phyloP scores from a whole-genome alignment of 2,113 vertebrate species.

The Psettodes erumei region DNA sequence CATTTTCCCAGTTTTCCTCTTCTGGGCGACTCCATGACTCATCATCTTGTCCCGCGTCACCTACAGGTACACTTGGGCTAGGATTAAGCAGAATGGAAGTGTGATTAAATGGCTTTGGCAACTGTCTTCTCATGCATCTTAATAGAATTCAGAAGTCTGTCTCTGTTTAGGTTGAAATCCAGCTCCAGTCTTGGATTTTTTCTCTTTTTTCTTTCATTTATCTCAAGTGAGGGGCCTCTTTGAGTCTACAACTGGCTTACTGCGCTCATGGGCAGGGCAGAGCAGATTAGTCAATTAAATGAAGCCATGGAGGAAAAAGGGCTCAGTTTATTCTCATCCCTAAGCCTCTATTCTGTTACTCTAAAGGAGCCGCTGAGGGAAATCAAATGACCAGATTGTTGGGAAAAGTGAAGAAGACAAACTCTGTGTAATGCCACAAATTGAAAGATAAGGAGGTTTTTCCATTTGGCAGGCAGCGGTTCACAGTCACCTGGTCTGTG shows the following conservation, averaged over 20 bases:
- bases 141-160: slow-evolving; percentile 74
- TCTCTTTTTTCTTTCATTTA: slow-evolving; percentile 53
- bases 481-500: background rate
- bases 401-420: slow-evolving; percentile 52
- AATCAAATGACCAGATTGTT: slow-evolving; percentile 65
- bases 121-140: slow-evolving; percentile 76
- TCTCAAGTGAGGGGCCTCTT: slow-evolving; percentile 66
- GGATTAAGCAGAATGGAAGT: slow-evolving; percentile 76
- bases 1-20: slow-evolving; percentile 16
- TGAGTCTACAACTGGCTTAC: slow-evolving; percentile 72
- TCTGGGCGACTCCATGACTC: slow-evolving; percentile 66
- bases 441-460: slow-evolving; percentile 34
- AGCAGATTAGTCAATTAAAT: slow-evolving; percentile 79
- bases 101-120: slow-evolving; percentile 78
- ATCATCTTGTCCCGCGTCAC: slow-evolving; percentile 65
- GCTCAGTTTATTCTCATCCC: slow-evolving; percentile 64
- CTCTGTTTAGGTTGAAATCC: slow-evolving; percentile 58
- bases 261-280: slow-evolving; percentile 67
- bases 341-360: slow-evolving; percentile 66
- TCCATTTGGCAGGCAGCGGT: background rate
- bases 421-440: slow-evolving; percentile 46
- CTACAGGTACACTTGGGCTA: slow-evolving; percentile 69
- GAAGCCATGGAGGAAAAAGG: slow-evolving; percentile 65
- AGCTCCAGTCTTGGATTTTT: slow-evolving; percentile 32
- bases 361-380: slow-evolving; percentile 54